phyloP scores from a whole-genome alignment of 2,888 invertebrate genomes.

The Thelaira solivaga region DNA sequence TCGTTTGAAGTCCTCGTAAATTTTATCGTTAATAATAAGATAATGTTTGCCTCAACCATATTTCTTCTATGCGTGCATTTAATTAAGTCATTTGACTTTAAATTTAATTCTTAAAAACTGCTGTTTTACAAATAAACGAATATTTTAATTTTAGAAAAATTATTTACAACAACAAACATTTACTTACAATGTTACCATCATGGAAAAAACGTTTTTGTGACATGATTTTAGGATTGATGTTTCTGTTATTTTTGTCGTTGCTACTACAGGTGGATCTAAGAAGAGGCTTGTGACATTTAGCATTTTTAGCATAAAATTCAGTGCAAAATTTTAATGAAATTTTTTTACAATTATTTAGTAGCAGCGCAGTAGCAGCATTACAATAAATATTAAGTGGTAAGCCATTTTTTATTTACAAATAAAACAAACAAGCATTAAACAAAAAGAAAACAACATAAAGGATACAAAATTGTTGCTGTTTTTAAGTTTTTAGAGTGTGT shows the following conservation, averaged over 20 bases:
- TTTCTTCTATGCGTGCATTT: too few relatives aligned
- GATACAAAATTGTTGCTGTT: background rate
- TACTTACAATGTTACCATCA: conserved; percentile 64
- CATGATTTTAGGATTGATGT: conserved; percentile 55
- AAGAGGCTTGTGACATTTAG: conserved; percentile 50
- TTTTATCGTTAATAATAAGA: too few relatives aligned
- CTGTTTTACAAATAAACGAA: too few relatives aligned
- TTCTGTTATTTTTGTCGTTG: conserved; percentile 27
- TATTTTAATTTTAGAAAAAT: too few relatives aligned
- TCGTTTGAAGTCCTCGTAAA: too few relatives aligned
- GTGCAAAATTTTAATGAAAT: conserved; percentile 37
- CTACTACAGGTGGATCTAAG: conserved; percentile 17
- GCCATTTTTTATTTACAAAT: conserved; percentile 20
- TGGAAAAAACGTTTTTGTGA: conserved; percentile 63
- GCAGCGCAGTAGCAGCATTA: conserved; percentile 13
- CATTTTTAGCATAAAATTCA: conserved; percentile 47
- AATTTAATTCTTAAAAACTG: too few relatives aligned
- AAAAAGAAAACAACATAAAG: background rate
- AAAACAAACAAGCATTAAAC: conserved; percentile 5
- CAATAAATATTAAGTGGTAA: conserved; percentile 19
- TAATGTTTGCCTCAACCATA: too few relatives aligned
- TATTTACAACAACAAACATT: background rate
- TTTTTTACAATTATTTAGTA: conserved; percentile 26
- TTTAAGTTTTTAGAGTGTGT: too few relatives aligned
- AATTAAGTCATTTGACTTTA: too few relatives aligned